phyloP scores from a whole-genome alignment of 1,140 invertebrate genomes.

The Microvelia longipes region DNA sequence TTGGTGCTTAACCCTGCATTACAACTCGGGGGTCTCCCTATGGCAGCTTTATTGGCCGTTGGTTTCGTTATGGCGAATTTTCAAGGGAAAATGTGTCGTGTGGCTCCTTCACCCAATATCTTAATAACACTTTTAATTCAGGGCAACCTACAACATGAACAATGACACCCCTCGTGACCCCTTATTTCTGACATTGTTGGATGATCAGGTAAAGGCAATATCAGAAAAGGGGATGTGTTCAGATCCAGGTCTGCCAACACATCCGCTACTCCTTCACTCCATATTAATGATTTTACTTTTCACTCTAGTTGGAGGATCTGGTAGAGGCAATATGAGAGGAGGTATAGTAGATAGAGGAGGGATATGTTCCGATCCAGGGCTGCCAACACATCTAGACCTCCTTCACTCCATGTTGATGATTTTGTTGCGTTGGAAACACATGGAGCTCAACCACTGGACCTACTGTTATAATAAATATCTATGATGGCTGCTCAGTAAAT shows the following conservation, averaged over 20 bases:
- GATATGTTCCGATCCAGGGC: constrained; percentile 84
- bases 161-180: too few relatives aligned
- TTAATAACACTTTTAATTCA: too few relatives aligned
- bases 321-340: constrained; percentile 61
- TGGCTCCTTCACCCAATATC: too few relatives aligned
- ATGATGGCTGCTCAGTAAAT: constrained; percentile 31
- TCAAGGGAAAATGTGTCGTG: too few relatives aligned
- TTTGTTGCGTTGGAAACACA: constrained; percentile 83
- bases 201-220: constrained; percentile 35
- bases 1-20: too few relatives aligned
- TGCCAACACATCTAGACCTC: constrained; percentile 87
- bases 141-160: too few relatives aligned
- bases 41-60: too few relatives aligned
- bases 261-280: constrained; percentile 83
- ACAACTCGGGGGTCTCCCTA: too few relatives aligned
- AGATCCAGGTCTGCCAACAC: constrained; percentile 88
- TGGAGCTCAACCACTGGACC: constrained; percentile 58
- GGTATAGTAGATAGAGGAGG: constrained; percentile 34
- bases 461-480: constrained; percentile 57
- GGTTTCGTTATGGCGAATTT: too few relatives aligned
- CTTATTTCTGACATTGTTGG: too few relatives aligned
- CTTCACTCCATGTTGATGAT: constrained; percentile 92
- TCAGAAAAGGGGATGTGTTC: constrained; percentile 56
- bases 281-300: constrained; percentile 98
- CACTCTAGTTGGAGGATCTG: constrained; percentile 40